Base-by-base conservation (phyloP, 2,113 vertebrate species). In the Myotis davidii region DNA sequence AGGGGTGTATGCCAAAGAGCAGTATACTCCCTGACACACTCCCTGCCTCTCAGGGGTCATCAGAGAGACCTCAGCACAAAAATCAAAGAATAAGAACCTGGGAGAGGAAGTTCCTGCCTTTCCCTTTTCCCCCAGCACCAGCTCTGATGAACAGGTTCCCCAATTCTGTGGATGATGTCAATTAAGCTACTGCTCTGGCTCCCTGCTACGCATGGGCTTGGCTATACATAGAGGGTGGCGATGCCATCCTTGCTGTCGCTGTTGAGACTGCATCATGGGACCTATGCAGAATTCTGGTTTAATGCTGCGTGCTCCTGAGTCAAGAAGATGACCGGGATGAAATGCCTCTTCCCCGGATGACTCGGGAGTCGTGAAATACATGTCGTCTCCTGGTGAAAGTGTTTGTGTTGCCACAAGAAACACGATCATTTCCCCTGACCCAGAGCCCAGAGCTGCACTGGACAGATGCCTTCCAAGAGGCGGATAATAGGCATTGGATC, bases 181-280 rank as follows among this genome's bases (percentile, higher is more conserved):
- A 0, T 27, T 5, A 59, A 52, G 48, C 48, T 21, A 2, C 21
- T 2, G 32, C 21, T 50, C 27, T 3, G 11, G 45, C 54, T 18
- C 48, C 64, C 27, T 2, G 1, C 0, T 11, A 11, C 1, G 0
- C 9, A 10, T 0, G 2, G 37, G n/a, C 59, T 29, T 85, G 87
- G 81, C 79, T 61, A 0, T 18, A 0, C 3, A 1, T n/a, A 52
- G 50, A 10, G 0, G 0, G 69, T 10, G 69, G 16, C 3, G 25
- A 48, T 18, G 6, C 9, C 23, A 2, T 39, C 67, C n/a, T 0
- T 0, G 65, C 56, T 67, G 17, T 17, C 3, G 1, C 7, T 37
- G 48, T 70, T 39, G 50, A 65, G 65, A 34, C 59, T 6, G 48
- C 84, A 27, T n/a, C 9, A 2, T 5, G 1, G 10, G 48, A 56